A percentile compares a stretch with the other conserved stretches of the same genome.
Conservation (phyloP, 2,113 vertebrate genomes). For the Carassius gibelio region DNA sequence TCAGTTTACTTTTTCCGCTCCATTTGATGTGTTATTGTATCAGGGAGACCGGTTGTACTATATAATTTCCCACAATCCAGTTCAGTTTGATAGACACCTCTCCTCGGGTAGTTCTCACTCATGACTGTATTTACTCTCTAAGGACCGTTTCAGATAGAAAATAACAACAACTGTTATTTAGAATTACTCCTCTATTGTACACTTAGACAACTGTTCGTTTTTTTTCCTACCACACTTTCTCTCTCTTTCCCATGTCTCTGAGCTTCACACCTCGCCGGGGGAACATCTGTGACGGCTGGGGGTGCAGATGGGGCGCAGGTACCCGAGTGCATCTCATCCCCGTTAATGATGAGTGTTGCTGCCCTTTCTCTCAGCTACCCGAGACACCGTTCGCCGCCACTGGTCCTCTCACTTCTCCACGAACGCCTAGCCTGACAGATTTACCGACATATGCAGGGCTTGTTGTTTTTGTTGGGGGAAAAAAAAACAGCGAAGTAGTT, state of each 20-base stretch:
- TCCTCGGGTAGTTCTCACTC: slow-evolving; percentile 59
- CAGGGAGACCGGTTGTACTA: not conserved
- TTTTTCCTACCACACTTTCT: slow-evolving; percentile 60
- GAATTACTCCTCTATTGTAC: slow-evolving; percentile 76
- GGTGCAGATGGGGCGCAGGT: slow-evolving; percentile 80
- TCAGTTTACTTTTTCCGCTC: slow-evolving; percentile 42
- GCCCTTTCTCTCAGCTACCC: slow-evolving; percentile 72
- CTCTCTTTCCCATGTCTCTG: slow-evolving; percentile 62
- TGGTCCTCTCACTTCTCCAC: slow-evolving; percentile 60
- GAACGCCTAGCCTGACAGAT: slow-evolving; percentile 80
- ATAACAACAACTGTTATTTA: slow-evolving; percentile 71
- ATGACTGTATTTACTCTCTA: slow-evolving; percentile 64
- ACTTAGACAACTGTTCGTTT: slow-evolving; percentile 66
- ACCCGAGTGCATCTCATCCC: slow-evolving; percentile 75
- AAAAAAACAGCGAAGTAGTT: slow-evolving; percentile 77
- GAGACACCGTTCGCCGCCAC: slow-evolving; percentile 73
- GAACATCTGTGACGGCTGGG: slow-evolving; percentile 80
- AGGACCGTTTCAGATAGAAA: slow-evolving; percentile 52
- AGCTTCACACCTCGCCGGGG: slow-evolving; percentile 72
- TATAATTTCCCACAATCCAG: slow-evolving; percentile 49
- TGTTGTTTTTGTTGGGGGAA: slow-evolving; percentile 41
- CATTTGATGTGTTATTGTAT: slow-evolving; percentile 47
- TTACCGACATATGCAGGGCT: slow-evolving; percentile 80
- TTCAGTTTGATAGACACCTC: slow-evolving; percentile 74
- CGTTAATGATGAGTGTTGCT: slow-evolving; percentile 82